These are phyloP conservation scores for Megalurothrips usitatus DNA, from an alignment of 2,888 invertebrate species.

Conservation along the genomic window DNA sequence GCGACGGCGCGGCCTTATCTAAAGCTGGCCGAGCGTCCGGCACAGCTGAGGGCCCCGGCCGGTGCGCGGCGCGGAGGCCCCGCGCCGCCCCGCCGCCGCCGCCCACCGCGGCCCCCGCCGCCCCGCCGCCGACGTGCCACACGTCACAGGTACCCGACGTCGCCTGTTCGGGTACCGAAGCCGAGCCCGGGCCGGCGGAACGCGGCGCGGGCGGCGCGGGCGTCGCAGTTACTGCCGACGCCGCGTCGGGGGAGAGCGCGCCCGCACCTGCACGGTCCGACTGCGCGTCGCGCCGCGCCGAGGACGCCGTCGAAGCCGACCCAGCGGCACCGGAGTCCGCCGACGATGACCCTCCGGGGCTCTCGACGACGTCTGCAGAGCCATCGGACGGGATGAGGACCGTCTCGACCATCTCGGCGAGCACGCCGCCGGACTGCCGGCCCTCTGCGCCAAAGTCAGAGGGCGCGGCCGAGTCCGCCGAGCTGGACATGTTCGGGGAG, in stretches of 20 bases:
- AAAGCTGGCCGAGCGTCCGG: neutral
- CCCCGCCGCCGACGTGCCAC: neutral
- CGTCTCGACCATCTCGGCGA: neutral
- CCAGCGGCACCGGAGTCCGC: neutral
- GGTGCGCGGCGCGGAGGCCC: neutral
- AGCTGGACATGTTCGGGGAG: constrained; percentile 51
- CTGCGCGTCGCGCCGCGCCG: neutral
- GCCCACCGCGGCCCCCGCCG: neutral
- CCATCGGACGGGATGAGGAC: neutral
- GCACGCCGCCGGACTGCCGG: neutral
- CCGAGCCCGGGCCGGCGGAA: neutral
- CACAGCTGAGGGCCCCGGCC: neutral
- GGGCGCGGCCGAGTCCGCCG: constrained; percentile 48
- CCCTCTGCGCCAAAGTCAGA: neutral
- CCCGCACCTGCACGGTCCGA: no score
- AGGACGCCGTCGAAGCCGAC: neutral
- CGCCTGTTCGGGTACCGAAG: neutral
- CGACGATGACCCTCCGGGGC: neutral
- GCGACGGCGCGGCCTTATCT: neutral
- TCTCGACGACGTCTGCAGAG: neutral
- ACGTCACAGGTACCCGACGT: constrained; percentile 2
- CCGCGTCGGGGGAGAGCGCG: neutral
- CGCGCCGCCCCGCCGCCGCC: neutral
- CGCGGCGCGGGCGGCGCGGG: neutral
- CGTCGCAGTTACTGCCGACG: neutral